Conservation (phyloP, 1,140 invertebrate genomes). For the Chrysoperla carnea region DNA sequence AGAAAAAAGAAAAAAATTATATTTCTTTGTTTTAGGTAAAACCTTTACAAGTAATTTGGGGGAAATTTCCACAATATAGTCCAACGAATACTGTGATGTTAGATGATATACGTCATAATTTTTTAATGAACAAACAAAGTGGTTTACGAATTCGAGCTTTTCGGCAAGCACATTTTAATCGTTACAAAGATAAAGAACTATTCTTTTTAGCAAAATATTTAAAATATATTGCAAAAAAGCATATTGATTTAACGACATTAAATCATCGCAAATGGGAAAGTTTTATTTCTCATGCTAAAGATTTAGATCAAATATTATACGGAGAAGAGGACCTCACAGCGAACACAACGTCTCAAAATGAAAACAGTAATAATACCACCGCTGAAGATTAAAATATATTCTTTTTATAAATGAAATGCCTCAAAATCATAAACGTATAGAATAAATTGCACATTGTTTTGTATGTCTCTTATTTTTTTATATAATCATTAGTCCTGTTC, state of each 20-base stretch:
- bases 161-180: slow-evolving; percentile 74
- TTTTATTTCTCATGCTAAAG: slow-evolving; percentile 34
- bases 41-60: slow-evolving; percentile 93
- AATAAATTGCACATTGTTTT: too few species aligned
- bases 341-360: too few species aligned
- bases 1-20: not conserved
- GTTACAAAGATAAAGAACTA: slow-evolving; percentile 70
- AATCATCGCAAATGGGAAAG: slow-evolving; percentile 89
- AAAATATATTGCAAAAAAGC: slow-evolving; percentile 59
- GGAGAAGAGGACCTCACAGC: too few species aligned
- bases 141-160: slow-evolving; percentile 84
- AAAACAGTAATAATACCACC: too few species aligned
- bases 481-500: too few species aligned
- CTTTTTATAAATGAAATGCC: too few species aligned
- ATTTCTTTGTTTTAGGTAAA: slow-evolving; percentile 54
- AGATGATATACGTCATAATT: slow-evolving; percentile 92
- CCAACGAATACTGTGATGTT: slow-evolving; percentile 95
- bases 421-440: too few species aligned
- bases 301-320: not conserved
- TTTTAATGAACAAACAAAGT: slow-evolving; percentile 93
- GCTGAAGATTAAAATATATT: too few species aligned
- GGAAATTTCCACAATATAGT: slow-evolving; percentile 75
- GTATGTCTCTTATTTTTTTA: too few species aligned
- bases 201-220: slow-evolving; percentile 71
- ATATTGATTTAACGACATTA: slow-evolving; percentile 65